These are phyloP conservation scores for Coryphaenoides rupestris DNA, from an alignment of 2,113 vertebrate genomes.

Conservation along the genomic window DNA sequence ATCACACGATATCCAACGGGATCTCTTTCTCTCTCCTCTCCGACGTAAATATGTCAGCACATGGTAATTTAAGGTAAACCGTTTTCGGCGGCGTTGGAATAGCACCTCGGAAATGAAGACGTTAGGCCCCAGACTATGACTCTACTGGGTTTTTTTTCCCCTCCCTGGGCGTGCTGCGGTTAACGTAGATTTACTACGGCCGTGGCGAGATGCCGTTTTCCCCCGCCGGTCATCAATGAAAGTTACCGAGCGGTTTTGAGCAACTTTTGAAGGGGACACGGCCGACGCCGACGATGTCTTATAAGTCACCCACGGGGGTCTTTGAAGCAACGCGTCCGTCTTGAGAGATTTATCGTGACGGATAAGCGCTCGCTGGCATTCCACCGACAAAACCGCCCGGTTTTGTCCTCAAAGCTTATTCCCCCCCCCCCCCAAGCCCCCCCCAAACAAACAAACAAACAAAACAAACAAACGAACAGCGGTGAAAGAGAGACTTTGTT, in stretches of 20 bases:
- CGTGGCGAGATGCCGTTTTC: background rate
- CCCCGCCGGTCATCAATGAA: too few relatives aligned
- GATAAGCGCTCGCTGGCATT: background rate
- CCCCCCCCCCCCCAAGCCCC: too few relatives aligned
- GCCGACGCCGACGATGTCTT: too few relatives aligned
- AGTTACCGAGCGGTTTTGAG: too few relatives aligned
- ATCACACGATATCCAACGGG: constrained; percentile 15
- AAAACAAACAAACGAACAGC: constrained; percentile 15
- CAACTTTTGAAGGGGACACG: too few relatives aligned
- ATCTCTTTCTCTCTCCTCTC: too few relatives aligned
- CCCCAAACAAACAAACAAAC: too few relatives aligned
- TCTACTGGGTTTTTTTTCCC: background rate
- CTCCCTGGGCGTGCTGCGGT: background rate
- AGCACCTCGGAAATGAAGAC: background rate
- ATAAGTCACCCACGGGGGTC: background rate
- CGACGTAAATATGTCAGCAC: constrained; percentile 47
- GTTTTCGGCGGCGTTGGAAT: background rate
- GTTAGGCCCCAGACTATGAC: background rate
- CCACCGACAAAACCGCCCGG: constrained; percentile 4
- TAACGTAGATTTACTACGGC: background rate
- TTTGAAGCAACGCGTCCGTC: constrained; percentile 24
- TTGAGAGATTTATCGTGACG: constrained; percentile 18
- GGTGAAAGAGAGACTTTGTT: constrained; percentile 29
- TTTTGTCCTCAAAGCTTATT: constrained; percentile 8
- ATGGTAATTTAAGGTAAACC: constrained; percentile 43